A percentile compares a stretch with the other conserved stretches of the same genome.
phyloP scores from a whole-genome alignment of 2,888 invertebrate genomes.

The Spodoptera exigua region DNA sequence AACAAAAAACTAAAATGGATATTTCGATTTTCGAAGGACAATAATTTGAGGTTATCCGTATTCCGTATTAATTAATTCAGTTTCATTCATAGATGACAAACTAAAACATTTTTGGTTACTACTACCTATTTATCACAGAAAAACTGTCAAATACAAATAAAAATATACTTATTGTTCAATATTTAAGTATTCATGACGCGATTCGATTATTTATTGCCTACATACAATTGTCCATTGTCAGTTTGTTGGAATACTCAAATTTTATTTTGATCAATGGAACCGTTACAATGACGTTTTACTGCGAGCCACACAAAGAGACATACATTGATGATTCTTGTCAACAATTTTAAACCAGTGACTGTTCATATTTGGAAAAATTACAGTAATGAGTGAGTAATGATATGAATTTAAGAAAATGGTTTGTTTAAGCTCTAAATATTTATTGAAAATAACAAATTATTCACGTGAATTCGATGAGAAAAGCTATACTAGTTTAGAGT shows the following conservation, averaged over 20 bases:
- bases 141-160: neutral
- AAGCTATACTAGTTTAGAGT: too few species aligned
- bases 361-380: constrained; percentile 3
- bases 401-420: neutral
- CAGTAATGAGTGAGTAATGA: constrained; percentile 20
- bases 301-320: too few species aligned
- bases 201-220: constrained; percentile 1
- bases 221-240: neutral
- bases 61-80: too few species aligned
- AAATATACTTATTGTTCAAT: too few species aligned
- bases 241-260: neutral
- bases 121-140: too few species aligned
- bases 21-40: too few species aligned
- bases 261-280: too few species aligned
- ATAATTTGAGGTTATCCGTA: too few species aligned
- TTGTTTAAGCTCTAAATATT: too few species aligned
- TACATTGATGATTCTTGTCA: neutral
- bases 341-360: constrained; percentile 24
- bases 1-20: neutral
- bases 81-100: neutral
- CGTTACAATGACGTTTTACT: too few species aligned
- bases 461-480: too few species aligned
- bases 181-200: neutral
- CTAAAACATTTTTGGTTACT: neutral
- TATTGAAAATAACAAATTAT: too few species aligned